Evolutionary conservation across 2,113 vertebrate species (phyloP).

Genomic region (Tragelaphus strepsiceros): DNA sequence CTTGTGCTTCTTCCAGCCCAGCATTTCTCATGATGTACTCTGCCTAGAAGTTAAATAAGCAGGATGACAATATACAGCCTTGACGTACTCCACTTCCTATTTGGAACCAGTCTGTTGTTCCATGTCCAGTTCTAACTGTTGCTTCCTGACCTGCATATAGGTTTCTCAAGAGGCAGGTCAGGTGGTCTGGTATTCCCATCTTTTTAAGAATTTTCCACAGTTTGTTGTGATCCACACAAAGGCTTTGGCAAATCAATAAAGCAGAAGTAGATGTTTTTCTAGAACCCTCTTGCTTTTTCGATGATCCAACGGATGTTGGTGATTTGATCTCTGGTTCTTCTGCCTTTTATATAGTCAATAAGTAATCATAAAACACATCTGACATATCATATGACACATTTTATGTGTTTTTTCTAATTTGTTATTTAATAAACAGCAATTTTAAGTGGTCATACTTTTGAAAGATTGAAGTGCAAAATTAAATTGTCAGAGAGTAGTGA

Average conservation of each 20-base stretch:
- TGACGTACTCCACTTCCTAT: no score
- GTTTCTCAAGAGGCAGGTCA: neutral
- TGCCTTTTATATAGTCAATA: neutral
- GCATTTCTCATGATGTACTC: no score
- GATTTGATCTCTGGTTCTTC: neutral
- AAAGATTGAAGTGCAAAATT: neutral
- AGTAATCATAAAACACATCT: neutral
- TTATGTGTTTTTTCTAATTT: neutral
- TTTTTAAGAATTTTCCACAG: neutral
- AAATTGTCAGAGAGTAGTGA: neutral
- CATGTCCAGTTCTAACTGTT: no score
- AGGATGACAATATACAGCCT: no score
- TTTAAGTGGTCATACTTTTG: neutral
- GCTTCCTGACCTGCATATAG: neutral
- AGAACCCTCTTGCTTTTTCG: neutral
- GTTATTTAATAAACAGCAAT: neutral
- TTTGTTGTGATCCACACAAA: neutral
- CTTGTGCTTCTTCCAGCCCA: no score
- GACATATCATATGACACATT: neutral
- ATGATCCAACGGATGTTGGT: neutral
- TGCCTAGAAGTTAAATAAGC: no score
- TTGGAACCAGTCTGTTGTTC: no score
- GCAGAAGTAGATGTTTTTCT: neutral
- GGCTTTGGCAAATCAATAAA: neutral
- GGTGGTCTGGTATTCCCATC: neutral